phyloP scores from a whole-genome alignment of 1,140 invertebrate species.

The Conus betulinus region DNA sequence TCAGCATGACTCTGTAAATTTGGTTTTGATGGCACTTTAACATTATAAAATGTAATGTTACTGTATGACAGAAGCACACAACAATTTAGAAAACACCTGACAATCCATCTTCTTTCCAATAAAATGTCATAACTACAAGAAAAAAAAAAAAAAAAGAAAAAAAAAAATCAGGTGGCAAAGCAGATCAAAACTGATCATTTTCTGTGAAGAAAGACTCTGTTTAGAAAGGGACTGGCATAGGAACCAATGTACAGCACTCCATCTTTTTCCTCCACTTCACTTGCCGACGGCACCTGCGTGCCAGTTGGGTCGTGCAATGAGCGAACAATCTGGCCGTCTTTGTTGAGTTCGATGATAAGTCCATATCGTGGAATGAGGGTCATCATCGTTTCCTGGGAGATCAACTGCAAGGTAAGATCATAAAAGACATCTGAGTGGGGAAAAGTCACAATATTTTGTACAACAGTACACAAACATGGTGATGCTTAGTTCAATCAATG shows the following conservation, averaged over 20 bases:
- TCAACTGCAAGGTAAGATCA: conserved; percentile 76
- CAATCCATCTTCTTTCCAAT: too few species aligned
- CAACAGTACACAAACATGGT: background rate
- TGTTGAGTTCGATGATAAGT: conserved; percentile 74
- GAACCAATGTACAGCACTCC: conserved; percentile 80
- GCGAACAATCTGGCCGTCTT: conserved; percentile 69
- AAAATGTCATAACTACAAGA: too few species aligned
- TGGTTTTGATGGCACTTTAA: too few species aligned
- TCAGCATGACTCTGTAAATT: too few species aligned
- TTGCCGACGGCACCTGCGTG: conserved; percentile 62
- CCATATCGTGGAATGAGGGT: conserved; percentile 80
- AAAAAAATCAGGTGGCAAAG: too few species aligned
- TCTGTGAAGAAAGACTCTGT: conserved; percentile 44
- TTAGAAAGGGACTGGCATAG: conserved; percentile 60
- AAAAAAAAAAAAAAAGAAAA: too few species aligned
- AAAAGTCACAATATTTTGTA: background rate
- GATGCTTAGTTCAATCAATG: background rate
- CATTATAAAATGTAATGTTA: too few species aligned
- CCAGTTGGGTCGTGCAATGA: conserved; percentile 74
- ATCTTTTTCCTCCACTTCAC: conserved; percentile 74
- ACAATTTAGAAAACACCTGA: too few species aligned
- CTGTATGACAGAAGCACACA: too few species aligned
- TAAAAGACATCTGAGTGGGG: background rate
- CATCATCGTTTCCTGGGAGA: conserved; percentile 77
- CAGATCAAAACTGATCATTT: background rate